Percentiles rank a stretch among this genome's conserved stretches.
Conservation (phyloP, 2,888 invertebrate species). For the Smittia sp. region DNA sequence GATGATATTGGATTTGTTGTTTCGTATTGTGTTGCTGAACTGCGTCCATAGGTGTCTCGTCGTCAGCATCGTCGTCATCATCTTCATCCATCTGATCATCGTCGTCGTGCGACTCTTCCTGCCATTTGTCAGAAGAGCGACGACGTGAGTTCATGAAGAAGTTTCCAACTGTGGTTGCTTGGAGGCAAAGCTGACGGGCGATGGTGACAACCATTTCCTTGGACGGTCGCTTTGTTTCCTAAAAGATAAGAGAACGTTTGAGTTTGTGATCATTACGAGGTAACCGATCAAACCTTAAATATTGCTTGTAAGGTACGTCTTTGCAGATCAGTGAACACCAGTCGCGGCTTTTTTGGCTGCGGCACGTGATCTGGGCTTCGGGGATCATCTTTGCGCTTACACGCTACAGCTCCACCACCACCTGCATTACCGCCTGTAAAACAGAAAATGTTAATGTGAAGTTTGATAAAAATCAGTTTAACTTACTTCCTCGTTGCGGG, state of each 20-base stretch:
- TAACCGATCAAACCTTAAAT: slow-evolving; percentile 92
- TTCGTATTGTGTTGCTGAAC: slow-evolving; percentile 36
- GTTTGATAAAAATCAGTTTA: slow-evolving; percentile 47
- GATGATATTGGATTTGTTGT: slow-evolving; percentile 39
- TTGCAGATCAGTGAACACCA: slow-evolving; percentile 99
- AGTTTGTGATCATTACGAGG: background rate
- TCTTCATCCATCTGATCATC: slow-evolving; percentile 44
- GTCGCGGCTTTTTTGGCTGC: slow-evolving; percentile 98
- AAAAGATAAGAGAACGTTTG: slow-evolving; percentile 43
- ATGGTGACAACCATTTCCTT: slow-evolving; percentile 99
- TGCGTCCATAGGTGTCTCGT: slow-evolving; percentile 31
- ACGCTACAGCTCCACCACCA: slow-evolving; percentile 59
- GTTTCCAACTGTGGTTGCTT: slow-evolving; percentile 97
- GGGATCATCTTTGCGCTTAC: slow-evolving; percentile 94
- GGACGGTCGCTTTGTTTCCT: slow-evolving; percentile 98
- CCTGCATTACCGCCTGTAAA: slow-evolving; percentile 20
- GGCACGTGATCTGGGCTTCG: slow-evolving; percentile 75
- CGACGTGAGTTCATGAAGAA: slow-evolving; percentile 99
- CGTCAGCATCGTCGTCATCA: slow-evolving; percentile 36
- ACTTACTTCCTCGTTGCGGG: slow-evolving; percentile 86
- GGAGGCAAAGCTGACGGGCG: slow-evolving; percentile 92
- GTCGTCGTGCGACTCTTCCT: slow-evolving; percentile 62
- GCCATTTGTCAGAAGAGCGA: slow-evolving; percentile 97
- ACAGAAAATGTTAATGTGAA: slow-evolving; percentile 35
- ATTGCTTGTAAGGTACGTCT: slow-evolving; percentile 99